Evolutionary conservation across 2,113 vertebrate genomes (phyloP).

Genomic region (Cephalophus harveyi): DNA sequence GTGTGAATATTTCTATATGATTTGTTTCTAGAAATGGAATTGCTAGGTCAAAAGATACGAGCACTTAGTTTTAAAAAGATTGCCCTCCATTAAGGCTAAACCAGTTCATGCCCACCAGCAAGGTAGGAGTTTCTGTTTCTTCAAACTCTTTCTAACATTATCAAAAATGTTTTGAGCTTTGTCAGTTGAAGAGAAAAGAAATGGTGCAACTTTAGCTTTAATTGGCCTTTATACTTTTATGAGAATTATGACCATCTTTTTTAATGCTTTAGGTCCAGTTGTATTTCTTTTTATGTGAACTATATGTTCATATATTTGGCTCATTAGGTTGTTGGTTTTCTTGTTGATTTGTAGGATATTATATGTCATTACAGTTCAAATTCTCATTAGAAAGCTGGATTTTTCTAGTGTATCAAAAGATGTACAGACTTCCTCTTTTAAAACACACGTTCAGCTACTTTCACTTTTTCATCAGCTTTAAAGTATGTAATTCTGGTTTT

Average conservation of each 20-base stretch:
- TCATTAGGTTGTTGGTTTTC: background rate
- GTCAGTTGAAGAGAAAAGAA: background rate
- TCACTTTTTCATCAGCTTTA: background rate
- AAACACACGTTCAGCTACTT: background rate
- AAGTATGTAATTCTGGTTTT: background rate
- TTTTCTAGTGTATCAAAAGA: background rate
- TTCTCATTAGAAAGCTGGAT: background rate
- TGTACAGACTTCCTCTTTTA: background rate
- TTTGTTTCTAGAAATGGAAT: background rate
- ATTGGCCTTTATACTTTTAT: background rate
- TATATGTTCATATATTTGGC: background rate
- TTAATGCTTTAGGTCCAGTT: background rate
- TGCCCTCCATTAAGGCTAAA: background rate
- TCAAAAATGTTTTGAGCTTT: background rate
- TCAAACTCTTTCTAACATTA: background rate
- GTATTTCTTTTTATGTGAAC: background rate
- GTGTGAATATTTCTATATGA: background rate
- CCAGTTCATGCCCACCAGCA: background rate
- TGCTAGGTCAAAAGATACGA: background rate
- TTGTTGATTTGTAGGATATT: background rate
- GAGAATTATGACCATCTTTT: background rate
- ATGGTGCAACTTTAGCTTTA: background rate
- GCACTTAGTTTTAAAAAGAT: background rate
- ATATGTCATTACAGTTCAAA: background rate
- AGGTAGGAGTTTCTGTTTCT: background rate